Evolutionary conservation across 2,797 vertebrate species (phyloP).

Genomic region (Schizopygopsis malacanthus): DNA sequence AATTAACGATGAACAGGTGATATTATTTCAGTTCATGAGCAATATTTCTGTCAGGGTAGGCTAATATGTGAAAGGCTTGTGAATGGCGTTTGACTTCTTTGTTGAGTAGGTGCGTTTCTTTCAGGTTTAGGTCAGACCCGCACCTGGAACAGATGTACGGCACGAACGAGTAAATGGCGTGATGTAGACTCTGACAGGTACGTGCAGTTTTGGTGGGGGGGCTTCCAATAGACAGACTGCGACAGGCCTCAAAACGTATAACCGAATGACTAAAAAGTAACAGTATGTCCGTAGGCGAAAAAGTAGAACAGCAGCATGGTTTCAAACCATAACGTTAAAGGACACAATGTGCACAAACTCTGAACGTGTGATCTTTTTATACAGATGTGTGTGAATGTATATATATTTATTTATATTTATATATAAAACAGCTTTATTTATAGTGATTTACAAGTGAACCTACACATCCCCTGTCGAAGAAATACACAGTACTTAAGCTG

Average conservation of each 20-base stretch:
- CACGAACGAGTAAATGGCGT: neutral
- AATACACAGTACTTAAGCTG: constrained; percentile 91
- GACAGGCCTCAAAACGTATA: neutral
- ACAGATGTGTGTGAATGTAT: constrained; percentile 69
- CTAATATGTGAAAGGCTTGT: neutral
- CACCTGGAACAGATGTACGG: neutral
- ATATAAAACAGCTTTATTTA: constrained; percentile 90
- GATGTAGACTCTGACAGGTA: neutral
- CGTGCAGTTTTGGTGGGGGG: neutral
- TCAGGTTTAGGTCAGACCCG: neutral
- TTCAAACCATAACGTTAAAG: constrained; percentile 85
- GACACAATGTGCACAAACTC: constrained; percentile 87
- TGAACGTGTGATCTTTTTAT: constrained; percentile 79
- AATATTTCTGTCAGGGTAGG: neutral
- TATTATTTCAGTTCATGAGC: neutral
- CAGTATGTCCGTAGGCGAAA: constrained; percentile 78
- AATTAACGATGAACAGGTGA: neutral
- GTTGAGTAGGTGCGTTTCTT: neutral
- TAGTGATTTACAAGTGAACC: constrained; percentile 97
- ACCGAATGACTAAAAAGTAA: constrained; percentile 54
- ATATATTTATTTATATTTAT: constrained; percentile 70
- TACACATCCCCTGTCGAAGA: constrained; percentile 90
- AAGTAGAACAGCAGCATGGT: constrained; percentile 87
- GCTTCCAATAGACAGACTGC: neutral
- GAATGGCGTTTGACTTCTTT: neutral